A percentile compares a stretch with the other conserved stretches of the same genome.
Conservation (phyloP, 2,113 vertebrate species). For the Sitta europaea region DNA sequence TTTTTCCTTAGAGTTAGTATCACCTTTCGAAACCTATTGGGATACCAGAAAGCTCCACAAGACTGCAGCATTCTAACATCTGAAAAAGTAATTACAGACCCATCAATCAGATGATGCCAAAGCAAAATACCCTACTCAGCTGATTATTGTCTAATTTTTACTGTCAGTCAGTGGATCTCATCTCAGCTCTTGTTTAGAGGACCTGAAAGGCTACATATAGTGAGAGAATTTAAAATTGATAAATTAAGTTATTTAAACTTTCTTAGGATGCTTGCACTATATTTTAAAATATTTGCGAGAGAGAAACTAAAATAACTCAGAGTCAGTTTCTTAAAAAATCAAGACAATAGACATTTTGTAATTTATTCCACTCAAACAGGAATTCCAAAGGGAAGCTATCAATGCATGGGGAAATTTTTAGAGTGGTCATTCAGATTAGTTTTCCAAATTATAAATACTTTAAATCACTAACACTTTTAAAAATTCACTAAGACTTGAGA, state of each 20-base stretch:
- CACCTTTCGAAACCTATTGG: not conserved
- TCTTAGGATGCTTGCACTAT: not conserved
- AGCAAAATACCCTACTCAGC: not conserved
- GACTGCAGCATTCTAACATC: not conserved
- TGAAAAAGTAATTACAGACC: not conserved
- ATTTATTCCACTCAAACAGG: not conserved
- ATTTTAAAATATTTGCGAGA: not conserved
- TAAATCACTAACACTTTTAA: not conserved
- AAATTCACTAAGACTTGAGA: not conserved
- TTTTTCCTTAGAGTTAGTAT: not conserved
- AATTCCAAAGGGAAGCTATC: not conserved
- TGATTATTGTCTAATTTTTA: not conserved
- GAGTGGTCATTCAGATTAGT: not conserved
- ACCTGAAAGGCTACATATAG: not conserved
- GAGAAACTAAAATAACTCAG: not conserved
- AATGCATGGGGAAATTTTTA: not conserved
- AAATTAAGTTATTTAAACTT: not conserved
- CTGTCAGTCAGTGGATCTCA: not conserved
- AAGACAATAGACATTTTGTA: not conserved
- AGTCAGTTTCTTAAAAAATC: not conserved
- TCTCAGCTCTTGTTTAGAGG: not conserved
- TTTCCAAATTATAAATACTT: not conserved
- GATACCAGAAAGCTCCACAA: not conserved
- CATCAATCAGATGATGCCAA: not conserved
- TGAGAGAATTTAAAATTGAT: not conserved